Conservation (phyloP, 2,888 invertebrate genomes). For the Drosophila fulvimacula region DNA sequence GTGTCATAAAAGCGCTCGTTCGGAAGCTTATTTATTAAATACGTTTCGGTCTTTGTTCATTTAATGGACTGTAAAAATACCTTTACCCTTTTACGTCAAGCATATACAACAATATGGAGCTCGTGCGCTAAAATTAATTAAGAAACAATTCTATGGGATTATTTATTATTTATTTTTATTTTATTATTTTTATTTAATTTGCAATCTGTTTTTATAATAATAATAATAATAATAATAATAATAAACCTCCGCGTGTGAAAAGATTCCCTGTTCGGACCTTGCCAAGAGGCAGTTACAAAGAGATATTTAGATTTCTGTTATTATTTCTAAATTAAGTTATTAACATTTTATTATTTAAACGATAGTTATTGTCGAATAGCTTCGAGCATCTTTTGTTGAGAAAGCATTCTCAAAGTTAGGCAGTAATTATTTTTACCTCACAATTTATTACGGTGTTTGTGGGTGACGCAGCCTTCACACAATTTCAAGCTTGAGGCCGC, state of each 20-base stretch:
- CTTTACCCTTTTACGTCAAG: not conserved
- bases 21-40: conserved; percentile 26
- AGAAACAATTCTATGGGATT: no score
- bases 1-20: conserved; percentile 60
- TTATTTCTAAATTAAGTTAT: not conserved
- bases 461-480: conserved; percentile 38
- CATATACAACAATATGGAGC: not conserved
- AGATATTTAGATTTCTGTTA: no score
- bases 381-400: not conserved
- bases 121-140: conserved; percentile 3
- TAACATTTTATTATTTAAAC: not conserved
- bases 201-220: no score
- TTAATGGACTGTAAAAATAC: conserved; percentile 10
- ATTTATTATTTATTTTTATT: no score
- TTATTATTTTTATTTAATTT: no score
- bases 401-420: not conserved
- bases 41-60: conserved; percentile 14
- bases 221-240: no score
- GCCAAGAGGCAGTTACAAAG: no score
- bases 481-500: conserved; percentile 27
- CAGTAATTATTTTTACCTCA: conserved; percentile 1
- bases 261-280: no score
- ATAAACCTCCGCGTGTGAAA: no score
- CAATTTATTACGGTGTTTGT: conserved; percentile 22
- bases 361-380: not conserved